Percentiles rank a stretch among this genome's conserved stretches.
These are phyloP conservation scores for Anolis sagrei DNA, from an alignment of 2,113 vertebrate species.

Conservation along the genomic window DNA sequence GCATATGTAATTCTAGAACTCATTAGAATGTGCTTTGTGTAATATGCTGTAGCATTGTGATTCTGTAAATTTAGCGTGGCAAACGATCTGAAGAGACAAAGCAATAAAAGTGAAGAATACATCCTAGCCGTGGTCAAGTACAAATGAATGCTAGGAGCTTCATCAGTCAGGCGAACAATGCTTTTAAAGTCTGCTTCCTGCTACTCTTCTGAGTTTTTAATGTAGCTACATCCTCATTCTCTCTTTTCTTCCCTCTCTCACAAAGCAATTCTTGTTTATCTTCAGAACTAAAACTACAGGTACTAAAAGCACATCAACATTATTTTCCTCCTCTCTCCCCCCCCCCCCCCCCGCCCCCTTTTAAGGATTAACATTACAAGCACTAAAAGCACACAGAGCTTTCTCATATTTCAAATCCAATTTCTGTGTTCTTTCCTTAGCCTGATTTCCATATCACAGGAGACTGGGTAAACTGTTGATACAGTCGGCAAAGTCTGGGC, in stretches of 20 bases:
- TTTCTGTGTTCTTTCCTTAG: not conserved
- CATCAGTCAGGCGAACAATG: slow-evolving; percentile 1
- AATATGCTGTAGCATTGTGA: not conserved
- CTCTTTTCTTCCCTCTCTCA: not conserved
- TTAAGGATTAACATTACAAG: not conserved
- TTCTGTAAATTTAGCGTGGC: slow-evolving; percentile 12
- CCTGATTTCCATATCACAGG: slow-evolving; percentile 8
- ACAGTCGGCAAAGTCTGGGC: slow-evolving; percentile 1
- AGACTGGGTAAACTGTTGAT: slow-evolving; percentile 8
- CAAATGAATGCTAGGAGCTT: not conserved
- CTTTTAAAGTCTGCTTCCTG: not conserved
- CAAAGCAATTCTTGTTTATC: not conserved
- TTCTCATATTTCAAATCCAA: slow-evolving; percentile 26
- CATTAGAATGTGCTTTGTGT: not conserved
- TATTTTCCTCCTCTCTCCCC: no score
- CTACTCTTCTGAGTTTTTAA: not conserved
- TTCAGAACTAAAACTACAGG: not conserved
- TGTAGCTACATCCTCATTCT: not conserved
- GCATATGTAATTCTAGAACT: not conserved
- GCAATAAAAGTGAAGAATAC: not conserved
- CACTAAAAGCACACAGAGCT: not conserved
- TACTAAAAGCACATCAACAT: not conserved
- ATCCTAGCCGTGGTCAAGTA: not conserved
- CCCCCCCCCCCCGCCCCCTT: no score
- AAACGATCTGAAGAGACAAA: not conserved